Conservation (phyloP, 2,888 invertebrate genomes). For the Sericinus montela region DNA sequence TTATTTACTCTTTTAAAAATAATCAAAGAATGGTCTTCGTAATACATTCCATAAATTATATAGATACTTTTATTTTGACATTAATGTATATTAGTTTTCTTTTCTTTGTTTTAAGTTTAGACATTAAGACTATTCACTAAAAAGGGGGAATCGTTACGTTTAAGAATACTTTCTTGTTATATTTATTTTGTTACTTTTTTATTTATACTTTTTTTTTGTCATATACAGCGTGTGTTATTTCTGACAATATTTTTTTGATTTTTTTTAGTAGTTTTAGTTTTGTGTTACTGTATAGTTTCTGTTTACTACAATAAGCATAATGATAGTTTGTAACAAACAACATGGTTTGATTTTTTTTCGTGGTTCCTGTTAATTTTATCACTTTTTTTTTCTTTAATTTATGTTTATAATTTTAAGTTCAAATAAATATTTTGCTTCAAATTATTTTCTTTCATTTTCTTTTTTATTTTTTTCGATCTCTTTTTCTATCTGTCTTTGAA, state of each 20-base stretch:
- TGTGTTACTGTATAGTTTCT: conserved; percentile 29
- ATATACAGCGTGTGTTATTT: conserved; percentile 57
- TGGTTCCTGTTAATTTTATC: conserved; percentile 80
- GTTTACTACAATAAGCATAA: conserved; percentile 42
- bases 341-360: conserved; percentile 46
- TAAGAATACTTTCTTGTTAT: conserved; percentile 70
- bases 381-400: conserved; percentile 62
- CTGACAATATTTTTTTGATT: conserved; percentile 17
- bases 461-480: background rate
- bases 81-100: conserved; percentile 19
- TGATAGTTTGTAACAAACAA: conserved; percentile 39
- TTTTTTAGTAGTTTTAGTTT: conserved; percentile 30
- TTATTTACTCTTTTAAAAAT: conserved; percentile 30
- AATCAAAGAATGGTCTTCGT: conserved; percentile 29
- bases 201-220: conserved; percentile 47
- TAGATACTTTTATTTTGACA: conserved; percentile 25
- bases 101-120: conserved; percentile 26
- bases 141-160: conserved; percentile 77
- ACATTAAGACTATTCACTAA: conserved; percentile 34
- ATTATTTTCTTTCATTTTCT: conserved; percentile 45
- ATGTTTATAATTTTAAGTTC: conserved; percentile 64
- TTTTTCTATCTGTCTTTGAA: background rate
- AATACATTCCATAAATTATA: conserved; percentile 42
- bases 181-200: conserved; percentile 70
- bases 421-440: conserved; percentile 77